Evolutionary conservation across 1,140 invertebrate genomes (phyloP).

Genomic region (Lucilia cuprina): DNA sequence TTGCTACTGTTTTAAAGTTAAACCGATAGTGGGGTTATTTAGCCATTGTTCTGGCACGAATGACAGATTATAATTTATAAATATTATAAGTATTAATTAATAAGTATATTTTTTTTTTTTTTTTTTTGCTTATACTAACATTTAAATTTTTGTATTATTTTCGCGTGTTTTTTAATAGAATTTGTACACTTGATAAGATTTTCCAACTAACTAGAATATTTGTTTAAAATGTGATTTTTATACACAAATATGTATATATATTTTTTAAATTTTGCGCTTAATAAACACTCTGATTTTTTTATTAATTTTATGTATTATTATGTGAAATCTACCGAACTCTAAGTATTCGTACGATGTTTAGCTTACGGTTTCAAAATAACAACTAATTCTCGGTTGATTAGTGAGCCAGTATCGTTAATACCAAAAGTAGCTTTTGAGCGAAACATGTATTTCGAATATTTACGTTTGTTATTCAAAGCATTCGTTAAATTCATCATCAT

Average conservation of each 20-base stretch:
- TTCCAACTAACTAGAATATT: neutral
- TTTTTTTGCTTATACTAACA: neutral
- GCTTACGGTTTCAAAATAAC: slow-evolving; percentile 26
- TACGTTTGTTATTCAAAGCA: neutral
- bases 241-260: too few relatives aligned
- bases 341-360: slow-evolving; percentile 14
- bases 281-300: neutral
- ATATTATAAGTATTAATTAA: too few relatives aligned
- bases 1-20: too few relatives aligned
- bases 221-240: neutral
- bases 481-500: neutral
- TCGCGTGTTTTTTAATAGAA: neutral
- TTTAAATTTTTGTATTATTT: neutral
- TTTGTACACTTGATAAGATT: neutral
- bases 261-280: too few relatives aligned
- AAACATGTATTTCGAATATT: neutral
- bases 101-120: too few relatives aligned
- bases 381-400: neutral
- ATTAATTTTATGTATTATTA: neutral
- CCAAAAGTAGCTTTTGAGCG: neutral
- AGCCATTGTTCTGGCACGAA: too few relatives aligned
- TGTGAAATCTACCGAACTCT: slow-evolving; percentile 15
- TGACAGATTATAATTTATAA: too few relatives aligned
- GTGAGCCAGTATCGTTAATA: neutral
- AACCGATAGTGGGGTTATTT: too few relatives aligned